phyloP scores from a whole-genome alignment of 2,888 invertebrate species.

The Noctua fimbriata region DNA sequence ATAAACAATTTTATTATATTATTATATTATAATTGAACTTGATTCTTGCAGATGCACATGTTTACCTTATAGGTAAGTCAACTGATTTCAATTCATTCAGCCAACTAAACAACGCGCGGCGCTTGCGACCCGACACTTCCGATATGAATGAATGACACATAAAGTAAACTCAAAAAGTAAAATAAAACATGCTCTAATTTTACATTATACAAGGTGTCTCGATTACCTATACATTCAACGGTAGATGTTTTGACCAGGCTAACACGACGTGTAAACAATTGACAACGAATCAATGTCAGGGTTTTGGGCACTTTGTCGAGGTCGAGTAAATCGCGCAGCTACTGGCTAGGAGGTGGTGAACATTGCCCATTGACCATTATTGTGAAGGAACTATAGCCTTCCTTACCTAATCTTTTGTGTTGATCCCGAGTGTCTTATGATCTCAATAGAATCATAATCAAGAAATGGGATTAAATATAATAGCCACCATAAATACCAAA shows the following conservation, averaged over 20 bases:
- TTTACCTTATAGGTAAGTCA: not conserved
- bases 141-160: slow-evolving; percentile 23
- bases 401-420: not conserved
- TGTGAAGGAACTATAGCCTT: not conserved
- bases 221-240: slow-evolving; percentile 31
- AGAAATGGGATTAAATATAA: not conserved
- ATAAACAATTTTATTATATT: too few relatives aligned
- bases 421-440: not conserved
- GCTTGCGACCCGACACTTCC: slow-evolving; percentile 25
- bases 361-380: not conserved
- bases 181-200: slow-evolving; percentile 28
- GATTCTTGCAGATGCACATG: not conserved
- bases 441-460: not conserved
- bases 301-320: not conserved
- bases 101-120: too few relatives aligned
- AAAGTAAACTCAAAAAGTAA: not conserved
- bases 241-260: slow-evolving; percentile 36
- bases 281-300: not conserved
- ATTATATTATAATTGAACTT: too few relatives aligned
- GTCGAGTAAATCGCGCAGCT: too few relatives aligned
- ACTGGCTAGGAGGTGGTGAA: not conserved
- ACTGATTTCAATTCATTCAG: not conserved
- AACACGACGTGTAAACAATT: slow-evolving; percentile 2
- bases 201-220: slow-evolving; percentile 37
- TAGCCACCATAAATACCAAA: too few relatives aligned